phyloP scores from a whole-genome alignment of 2,113 vertebrate genomes.

The Nibea coibor region DNA sequence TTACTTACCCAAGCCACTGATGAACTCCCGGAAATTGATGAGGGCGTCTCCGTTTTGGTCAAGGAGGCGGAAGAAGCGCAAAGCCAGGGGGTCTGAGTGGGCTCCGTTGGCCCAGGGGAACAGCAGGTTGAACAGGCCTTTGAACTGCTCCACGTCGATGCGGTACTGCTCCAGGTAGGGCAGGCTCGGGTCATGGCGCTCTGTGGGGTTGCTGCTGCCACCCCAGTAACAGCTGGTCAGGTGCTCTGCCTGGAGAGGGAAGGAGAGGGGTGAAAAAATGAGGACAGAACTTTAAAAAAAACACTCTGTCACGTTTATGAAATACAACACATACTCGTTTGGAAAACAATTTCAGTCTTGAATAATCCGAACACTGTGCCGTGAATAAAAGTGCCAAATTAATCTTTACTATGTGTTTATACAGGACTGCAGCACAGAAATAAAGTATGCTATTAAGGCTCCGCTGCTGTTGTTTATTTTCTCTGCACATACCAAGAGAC shows the following conservation, averaged over 20 bases:
- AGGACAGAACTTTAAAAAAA: no score
- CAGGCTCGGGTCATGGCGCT: constrained; percentile 96
- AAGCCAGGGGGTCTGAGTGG: constrained; percentile 89
- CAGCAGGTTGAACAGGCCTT: constrained; percentile 91
- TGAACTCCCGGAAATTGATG: constrained; percentile 97
- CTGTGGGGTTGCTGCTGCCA: constrained; percentile 91
- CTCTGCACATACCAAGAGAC: neutral
- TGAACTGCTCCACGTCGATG: constrained; percentile 97
- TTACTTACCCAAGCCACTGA: constrained; percentile 90
- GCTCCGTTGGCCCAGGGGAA: constrained; percentile 94
- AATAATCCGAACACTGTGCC: constrained; percentile 6
- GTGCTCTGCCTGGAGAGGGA: constrained; percentile 89
- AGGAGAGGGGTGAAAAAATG: neutral
- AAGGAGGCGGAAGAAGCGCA: constrained; percentile 91
- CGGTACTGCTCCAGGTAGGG: constrained; percentile 99
- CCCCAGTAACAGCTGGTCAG: constrained; percentile 99
- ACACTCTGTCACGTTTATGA: neutral
- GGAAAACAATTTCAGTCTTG: constrained; percentile 11
- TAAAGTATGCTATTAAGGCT: no score
- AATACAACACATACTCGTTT: neutral
- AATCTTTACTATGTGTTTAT: neutral
- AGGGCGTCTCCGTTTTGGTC: constrained; percentile 94
- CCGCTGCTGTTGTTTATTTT: neutral
- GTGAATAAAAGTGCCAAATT: constrained; percentile 7
- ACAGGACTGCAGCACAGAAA: neutral